Base-by-base conservation (phyloP, 2,888 invertebrate genomes). In the Rhabditoides inermis region DNA sequence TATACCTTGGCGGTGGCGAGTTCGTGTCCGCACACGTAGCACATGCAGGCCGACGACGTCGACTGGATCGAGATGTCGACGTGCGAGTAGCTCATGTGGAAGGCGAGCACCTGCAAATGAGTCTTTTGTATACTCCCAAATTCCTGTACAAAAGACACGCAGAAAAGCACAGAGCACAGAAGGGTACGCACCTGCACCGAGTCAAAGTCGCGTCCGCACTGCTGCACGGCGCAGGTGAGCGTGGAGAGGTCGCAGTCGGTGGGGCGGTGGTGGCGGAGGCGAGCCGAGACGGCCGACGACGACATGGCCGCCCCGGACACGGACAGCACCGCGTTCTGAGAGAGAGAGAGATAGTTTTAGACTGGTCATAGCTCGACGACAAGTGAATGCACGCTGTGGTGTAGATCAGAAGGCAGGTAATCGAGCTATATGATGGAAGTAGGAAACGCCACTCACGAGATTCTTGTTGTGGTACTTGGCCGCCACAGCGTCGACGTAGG, bases 51-150 rank as follows among this genome's bases (percentile, higher is more conserved):
- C 20, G 55, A 36, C 3, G 20, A 30, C 2, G 56, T 30, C 2
- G 41, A 22, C 1, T 28, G n/a, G 7, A 47, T 51, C 37, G 58
- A 53, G 6, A 60, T 35, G 36, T 65, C 60, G 18, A 59, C 60
- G 44, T 65, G 65, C 32, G 65, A 57, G 42, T 65, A 65, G 0
- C 60, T 58, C 25, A 60, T 25, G 40, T 65, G 65, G 45, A 56
- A 65, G 26, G 65, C 63, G 6, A 65, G 52, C 0, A 65, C 61
- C 51, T 61, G 45, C 22, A 60, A 48, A 28, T 18, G 37, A 41
- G n/a, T 28, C 45, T 45, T n/a, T 20, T 32, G 7, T 15, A 32
- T 7, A 15, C 32, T 32, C 32, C 15, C 32, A 32, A 32, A 15
- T 32, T 7, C 32, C 10, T 32, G 7, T 32, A 15, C 7, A 32